phyloP scores from a whole-genome alignment of 2,888 invertebrate genomes.

The Abrostola tripartita region DNA sequence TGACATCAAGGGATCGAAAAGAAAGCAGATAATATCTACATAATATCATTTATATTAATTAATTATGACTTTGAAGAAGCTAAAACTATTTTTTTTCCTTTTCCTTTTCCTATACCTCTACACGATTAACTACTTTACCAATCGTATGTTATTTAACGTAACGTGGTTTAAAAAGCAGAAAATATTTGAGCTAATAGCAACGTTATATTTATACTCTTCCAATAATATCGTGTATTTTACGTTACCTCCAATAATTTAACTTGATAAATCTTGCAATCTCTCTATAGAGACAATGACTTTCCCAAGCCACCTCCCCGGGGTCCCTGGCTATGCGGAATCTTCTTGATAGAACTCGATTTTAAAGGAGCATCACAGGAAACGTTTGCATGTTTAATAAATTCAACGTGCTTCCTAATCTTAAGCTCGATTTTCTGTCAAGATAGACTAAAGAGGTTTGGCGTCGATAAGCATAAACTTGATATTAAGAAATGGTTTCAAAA shows the following conservation, averaged over 20 bases:
- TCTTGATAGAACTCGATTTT: slow-evolving; percentile 37
- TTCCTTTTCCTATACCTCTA: too few species aligned
- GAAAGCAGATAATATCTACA: too few species aligned
- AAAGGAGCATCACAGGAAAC: slow-evolving; percentile 16
- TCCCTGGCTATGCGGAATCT: slow-evolving; percentile 11
- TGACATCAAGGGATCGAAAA: too few species aligned
- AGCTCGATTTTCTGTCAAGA: not conserved
- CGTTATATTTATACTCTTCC: not conserved
- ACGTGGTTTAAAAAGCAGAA: too few species aligned
- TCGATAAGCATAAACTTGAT: not conserved
- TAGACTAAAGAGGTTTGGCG: not conserved
- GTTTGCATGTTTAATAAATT: slow-evolving; percentile 17
- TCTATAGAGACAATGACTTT: slow-evolving; percentile 16
- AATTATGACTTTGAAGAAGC: too few species aligned
- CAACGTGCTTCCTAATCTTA: not conserved
- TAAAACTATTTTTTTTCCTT: too few species aligned
- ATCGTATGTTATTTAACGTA: too few species aligned
- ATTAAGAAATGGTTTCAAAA: too few species aligned
- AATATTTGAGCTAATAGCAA: too few species aligned
- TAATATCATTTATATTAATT: too few species aligned
- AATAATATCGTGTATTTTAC: slow-evolving; percentile 6
- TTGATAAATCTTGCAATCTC: slow-evolving; percentile 13
- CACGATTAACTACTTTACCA: too few species aligned
- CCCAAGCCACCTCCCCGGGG: slow-evolving; percentile 26
- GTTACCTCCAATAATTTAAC: slow-evolving; percentile 5